Conservation (phyloP, 2,797 vertebrate species). For the Halcyon smyrnensis region DNA sequence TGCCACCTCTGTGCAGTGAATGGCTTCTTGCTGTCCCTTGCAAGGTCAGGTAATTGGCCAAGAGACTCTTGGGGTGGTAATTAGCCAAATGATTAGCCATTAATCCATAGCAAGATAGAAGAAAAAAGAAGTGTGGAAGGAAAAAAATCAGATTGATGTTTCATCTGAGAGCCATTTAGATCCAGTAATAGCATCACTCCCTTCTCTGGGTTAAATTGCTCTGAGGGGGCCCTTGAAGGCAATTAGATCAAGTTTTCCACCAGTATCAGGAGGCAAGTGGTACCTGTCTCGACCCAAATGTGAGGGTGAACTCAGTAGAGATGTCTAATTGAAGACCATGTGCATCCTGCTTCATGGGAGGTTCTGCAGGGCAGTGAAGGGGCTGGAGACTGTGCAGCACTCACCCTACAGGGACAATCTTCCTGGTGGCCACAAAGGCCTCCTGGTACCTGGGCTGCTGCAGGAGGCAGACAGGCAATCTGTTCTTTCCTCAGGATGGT, state of each 20-base stretch:
- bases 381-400: not conserved
- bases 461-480: not conserved
- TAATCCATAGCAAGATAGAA: constrained; percentile 50
- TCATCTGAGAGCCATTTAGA: not conserved
- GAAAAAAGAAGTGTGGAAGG: not conserved
- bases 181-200: not conserved
- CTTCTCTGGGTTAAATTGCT: not conserved
- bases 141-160: constrained; percentile 1
- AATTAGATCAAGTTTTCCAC: not conserved
- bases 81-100: constrained; percentile 37
- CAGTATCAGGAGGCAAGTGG: not conserved
- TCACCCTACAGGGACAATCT: not conserved
- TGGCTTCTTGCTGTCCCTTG: not conserved
- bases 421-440: not conserved
- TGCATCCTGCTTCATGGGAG: not conserved
- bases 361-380: not conserved
- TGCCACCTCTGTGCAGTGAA: not conserved
- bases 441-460: not conserved
- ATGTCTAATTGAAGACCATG: not conserved
- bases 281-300: not conserved
- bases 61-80: constrained; percentile 20
- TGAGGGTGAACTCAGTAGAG: not conserved
- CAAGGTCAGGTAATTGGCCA: constrained; percentile 33
- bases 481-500: fast-evolving
- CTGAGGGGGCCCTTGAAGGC: not conserved